Percentiles rank a stretch among this genome's conserved stretches.
phyloP scores from a whole-genome alignment of 2,797 vertebrate species.

The Notamacropus eugenii region DNA sequence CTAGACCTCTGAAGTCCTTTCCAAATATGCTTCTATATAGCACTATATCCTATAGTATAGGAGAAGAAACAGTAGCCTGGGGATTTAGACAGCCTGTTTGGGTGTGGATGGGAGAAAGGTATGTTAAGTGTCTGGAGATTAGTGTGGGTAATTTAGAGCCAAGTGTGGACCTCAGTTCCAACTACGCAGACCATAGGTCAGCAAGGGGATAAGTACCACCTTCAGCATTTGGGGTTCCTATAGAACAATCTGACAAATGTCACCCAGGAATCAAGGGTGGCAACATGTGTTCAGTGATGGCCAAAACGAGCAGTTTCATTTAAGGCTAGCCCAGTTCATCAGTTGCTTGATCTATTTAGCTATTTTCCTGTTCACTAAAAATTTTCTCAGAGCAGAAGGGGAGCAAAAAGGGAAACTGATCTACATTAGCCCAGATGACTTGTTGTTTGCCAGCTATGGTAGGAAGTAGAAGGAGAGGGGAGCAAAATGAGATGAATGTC shows the following conservation, averaged over 20 bases:
- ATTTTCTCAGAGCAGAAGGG: not conserved
- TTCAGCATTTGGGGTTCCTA: not conserved
- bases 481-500: not conserved
- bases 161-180: not conserved
- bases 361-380: not conserved
- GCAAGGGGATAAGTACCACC: not conserved
- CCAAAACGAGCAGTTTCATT: not conserved
- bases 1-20: not conserved
- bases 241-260: not conserved
- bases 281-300: not conserved
- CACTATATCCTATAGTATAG: not conserved
- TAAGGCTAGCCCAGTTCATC: not conserved
- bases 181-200: not conserved
- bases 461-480: not conserved
- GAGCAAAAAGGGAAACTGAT: not conserved
- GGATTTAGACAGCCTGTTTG: not conserved
- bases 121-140: not conserved
- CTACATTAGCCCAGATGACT: not conserved
- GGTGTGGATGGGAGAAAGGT: not conserved
- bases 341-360: not conserved
- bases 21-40: not conserved
- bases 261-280: not conserved
- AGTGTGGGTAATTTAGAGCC: not conserved
- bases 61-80: not conserved
- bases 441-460: not conserved